A percentile compares a stretch with the other conserved stretches of the same genome.
Conservation (phyloP, 2,797 vertebrate species). For the Molossus molossus region DNA sequence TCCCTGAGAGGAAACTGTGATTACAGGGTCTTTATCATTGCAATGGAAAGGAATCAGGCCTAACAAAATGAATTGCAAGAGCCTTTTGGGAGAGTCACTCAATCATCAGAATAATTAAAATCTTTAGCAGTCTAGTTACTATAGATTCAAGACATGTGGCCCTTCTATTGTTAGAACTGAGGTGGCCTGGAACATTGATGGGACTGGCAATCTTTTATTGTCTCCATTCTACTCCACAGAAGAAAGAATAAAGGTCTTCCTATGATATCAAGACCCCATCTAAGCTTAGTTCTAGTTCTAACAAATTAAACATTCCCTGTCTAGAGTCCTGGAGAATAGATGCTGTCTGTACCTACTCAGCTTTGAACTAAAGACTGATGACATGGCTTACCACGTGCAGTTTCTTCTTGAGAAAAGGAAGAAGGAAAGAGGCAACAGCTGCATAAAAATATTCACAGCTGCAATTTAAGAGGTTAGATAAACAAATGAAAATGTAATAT, state of each 20-base stretch:
- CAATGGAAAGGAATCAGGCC: conserved; percentile 62
- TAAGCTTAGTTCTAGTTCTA: conserved; percentile 52
- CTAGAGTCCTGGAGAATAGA: conserved; percentile 51
- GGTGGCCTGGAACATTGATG: neutral
- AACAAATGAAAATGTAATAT: conserved; percentile 66
- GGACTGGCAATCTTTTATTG: conserved; percentile 35
- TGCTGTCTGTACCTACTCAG: conserved; percentile 46
- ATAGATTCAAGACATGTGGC: conserved; percentile 17
- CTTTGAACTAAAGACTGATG: conserved; percentile 71
- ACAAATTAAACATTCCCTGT: conserved; percentile 56
- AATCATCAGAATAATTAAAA: conserved; percentile 49
- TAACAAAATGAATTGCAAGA: conserved; percentile 54
- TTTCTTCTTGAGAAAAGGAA: conserved; percentile 64
- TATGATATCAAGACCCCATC: conserved; percentile 48
- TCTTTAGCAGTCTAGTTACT: conserved; percentile 62
- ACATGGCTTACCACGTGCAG: conserved; percentile 46
- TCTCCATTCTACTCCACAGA: conserved; percentile 7
- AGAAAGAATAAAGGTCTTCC: conserved; percentile 61
- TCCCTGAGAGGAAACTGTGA: conserved; percentile 31
- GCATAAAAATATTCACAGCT: conserved; percentile 60
- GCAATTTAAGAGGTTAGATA: conserved; percentile 46
- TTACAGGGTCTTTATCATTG: conserved; percentile 42
- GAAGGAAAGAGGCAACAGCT: conserved; percentile 50
- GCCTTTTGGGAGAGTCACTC: conserved; percentile 51
- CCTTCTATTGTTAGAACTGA: conserved; percentile 60